A percentile compares a stretch with the other conserved stretches of the same genome.
phyloP scores from a whole-genome alignment of 1,140 invertebrate genomes.

The Drosophila burlai region DNA sequence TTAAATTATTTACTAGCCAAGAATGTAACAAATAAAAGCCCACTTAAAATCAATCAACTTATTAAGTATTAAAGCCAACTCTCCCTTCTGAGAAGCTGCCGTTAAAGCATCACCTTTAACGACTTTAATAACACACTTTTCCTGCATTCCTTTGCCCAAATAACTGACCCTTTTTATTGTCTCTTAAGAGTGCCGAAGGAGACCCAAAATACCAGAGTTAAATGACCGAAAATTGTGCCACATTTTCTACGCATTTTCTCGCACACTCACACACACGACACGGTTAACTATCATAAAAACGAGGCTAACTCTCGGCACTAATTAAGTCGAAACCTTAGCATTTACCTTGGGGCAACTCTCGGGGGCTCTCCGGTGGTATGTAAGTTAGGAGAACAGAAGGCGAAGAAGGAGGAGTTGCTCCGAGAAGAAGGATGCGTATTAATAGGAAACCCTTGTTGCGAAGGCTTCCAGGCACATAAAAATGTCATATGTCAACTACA shows the following conservation, averaged over 20 bases:
- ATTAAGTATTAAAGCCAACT: neutral
- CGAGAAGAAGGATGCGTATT: constrained; percentile 46
- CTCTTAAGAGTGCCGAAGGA: neutral
- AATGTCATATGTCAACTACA: constrained; percentile 81
- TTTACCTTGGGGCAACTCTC: constrained; percentile 68
- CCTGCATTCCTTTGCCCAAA: neutral
- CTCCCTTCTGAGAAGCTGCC: neutral
- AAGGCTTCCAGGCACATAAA: constrained; percentile 68
- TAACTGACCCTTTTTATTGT: constrained; percentile 22
- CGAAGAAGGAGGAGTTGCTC: neutral
- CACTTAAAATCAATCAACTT: neutral
- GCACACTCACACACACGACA: neutral
- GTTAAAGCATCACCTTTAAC: neutral
- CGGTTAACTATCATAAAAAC: constrained; percentile 43
- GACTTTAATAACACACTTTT: neutral
- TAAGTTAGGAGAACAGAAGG: no score
- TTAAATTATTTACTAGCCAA: neutral
- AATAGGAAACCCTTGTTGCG: constrained; percentile 73
- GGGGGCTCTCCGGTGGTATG: constrained; percentile 7
- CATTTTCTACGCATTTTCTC: constrained; percentile 56
- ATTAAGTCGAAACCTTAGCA: constrained; percentile 80
- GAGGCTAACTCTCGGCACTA: constrained; percentile 63
- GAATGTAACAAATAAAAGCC: neutral
- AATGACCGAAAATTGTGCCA: constrained; percentile 62
- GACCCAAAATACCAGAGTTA: constrained; percentile 38